Percentiles rank a stretch among this genome's conserved stretches.
Conservation (phyloP, 2,888 invertebrate species). For the Meloe dianella region DNA sequence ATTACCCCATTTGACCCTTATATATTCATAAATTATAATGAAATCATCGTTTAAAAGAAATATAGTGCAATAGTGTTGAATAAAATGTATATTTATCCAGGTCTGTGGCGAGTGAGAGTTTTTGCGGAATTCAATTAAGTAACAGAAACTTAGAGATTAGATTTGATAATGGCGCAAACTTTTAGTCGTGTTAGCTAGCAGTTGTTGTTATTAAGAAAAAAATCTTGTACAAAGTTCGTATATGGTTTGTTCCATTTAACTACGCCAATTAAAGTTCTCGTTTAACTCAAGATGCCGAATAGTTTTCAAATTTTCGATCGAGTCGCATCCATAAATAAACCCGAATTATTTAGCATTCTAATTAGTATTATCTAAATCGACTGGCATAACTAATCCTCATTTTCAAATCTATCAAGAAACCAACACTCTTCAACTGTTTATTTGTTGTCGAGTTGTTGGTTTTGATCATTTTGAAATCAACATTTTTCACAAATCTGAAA, state of each 20-base stretch:
- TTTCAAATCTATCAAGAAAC: background rate
- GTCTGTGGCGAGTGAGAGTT: background rate
- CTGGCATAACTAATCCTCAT: background rate
- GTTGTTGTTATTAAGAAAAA: background rate
- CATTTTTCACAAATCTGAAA: background rate
- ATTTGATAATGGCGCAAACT: background rate
- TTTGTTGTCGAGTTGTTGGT: too few relatives aligned
- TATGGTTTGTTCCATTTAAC: background rate
- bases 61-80: background rate
- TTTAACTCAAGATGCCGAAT: background rate
- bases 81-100: background rate
- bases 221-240: background rate
- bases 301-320: background rate
- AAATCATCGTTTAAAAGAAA: background rate
- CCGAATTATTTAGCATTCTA: background rate
- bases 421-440: too few relatives aligned
- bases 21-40: background rate
- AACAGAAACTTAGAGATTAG: background rate
- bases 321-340: background rate
- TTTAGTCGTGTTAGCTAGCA: background rate
- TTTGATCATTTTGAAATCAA: background rate
- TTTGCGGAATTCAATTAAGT: background rate
- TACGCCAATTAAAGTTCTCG: conserved; percentile 2
- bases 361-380: background rate
- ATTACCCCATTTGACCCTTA: background rate